Evolutionary conservation across 2,888 invertebrate genomes (phyloP).

Genomic region (Iselma pallidipennis): DNA sequence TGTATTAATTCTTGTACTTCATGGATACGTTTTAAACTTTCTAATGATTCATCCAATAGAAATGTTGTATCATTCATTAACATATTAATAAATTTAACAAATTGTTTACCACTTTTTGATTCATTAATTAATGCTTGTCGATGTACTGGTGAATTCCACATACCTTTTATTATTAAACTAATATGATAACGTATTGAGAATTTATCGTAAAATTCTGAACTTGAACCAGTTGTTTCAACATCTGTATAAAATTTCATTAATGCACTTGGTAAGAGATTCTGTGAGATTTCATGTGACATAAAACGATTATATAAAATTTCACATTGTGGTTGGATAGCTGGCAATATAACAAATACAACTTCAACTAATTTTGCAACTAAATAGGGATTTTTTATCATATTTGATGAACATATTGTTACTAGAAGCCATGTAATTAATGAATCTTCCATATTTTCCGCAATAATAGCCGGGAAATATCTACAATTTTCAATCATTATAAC

Average conservation of each 20-base stretch:
- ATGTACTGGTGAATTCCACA: slow-evolving; percentile 93
- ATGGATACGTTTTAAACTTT: slow-evolving; percentile 86
- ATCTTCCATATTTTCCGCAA: slow-evolving; percentile 78
- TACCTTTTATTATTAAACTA: slow-evolving; percentile 92
- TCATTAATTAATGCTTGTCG: slow-evolving; percentile 86
- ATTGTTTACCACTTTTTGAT: slow-evolving; percentile 88
- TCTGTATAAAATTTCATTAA: slow-evolving; percentile 99
- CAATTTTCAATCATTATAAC: slow-evolving; percentile 30
- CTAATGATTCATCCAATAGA: slow-evolving; percentile 92
- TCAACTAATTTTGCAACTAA: slow-evolving; percentile 95
- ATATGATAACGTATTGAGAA: slow-evolving; percentile 98
- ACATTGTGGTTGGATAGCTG: slow-evolving; percentile 63
- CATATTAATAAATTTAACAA: slow-evolving; percentile 97
- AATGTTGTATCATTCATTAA: slow-evolving; percentile 98
- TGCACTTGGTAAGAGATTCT: slow-evolving; percentile 80
- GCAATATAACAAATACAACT: slow-evolving; percentile 79
- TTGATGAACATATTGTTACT: slow-evolving; percentile 86
- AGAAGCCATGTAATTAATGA: slow-evolving; percentile 87
- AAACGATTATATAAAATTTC: slow-evolving; percentile 70
- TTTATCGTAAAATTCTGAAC: slow-evolving; percentile 99
- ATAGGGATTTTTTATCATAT: slow-evolving; percentile 94
- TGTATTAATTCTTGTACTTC: slow-evolving; percentile 86
- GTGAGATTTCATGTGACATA: slow-evolving; percentile 85
- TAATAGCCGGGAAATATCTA: slow-evolving; percentile 76
- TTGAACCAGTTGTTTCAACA: slow-evolving; percentile 96